Conservation (phyloP, 2,113 vertebrate species). For the Nothobranchius kuhntae region DNA sequence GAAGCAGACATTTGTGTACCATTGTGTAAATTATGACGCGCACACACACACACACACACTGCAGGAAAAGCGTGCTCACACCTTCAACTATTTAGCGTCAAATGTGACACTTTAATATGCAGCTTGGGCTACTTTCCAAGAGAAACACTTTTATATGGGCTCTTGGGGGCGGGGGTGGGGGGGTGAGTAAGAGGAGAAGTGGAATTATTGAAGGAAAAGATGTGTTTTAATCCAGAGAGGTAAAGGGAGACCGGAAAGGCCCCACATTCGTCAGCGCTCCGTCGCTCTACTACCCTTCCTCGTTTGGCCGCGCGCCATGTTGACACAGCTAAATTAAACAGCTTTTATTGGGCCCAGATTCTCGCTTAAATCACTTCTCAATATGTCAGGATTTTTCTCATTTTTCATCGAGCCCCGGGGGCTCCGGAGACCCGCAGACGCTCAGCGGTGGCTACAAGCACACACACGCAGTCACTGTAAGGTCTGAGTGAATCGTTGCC, state of each 20-base stretch:
- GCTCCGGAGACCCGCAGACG: slow-evolving; percentile 7
- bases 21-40: slow-evolving; percentile 21
- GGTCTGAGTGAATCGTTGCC: slow-evolving; percentile 33
- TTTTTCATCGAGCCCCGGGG: slow-evolving; percentile 35
- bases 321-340: slow-evolving; percentile 78
- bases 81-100: slow-evolving; percentile 45
- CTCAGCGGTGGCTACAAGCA: slow-evolving; percentile 1
- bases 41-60: not conserved
- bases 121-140: slow-evolving; percentile 43
- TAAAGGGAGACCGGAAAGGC: slow-evolving; percentile 33
- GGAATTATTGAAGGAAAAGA: slow-evolving; percentile 21
- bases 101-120: slow-evolving; percentile 62
- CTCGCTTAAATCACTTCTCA: slow-evolving; percentile 62
- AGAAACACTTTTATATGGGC: slow-evolving; percentile 34
- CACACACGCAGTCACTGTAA: not conserved
- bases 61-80: slow-evolving; percentile 7
- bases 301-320: slow-evolving; percentile 63
- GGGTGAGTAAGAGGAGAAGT: slow-evolving; percentile 8
- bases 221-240: slow-evolving; percentile 39
- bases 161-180: not conserved
- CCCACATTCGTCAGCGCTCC: slow-evolving; percentile 50
- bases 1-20: slow-evolving; percentile 5
- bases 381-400: slow-evolving; percentile 51
- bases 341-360: slow-evolving; percentile 72
- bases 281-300: slow-evolving; percentile 18